Evolutionary conservation across 35 echinoderm and acorn worm genomes (phyloP), one percentile per base, ranked within the genome.

Genomic region (Stichopus chloronotus): DNA sequence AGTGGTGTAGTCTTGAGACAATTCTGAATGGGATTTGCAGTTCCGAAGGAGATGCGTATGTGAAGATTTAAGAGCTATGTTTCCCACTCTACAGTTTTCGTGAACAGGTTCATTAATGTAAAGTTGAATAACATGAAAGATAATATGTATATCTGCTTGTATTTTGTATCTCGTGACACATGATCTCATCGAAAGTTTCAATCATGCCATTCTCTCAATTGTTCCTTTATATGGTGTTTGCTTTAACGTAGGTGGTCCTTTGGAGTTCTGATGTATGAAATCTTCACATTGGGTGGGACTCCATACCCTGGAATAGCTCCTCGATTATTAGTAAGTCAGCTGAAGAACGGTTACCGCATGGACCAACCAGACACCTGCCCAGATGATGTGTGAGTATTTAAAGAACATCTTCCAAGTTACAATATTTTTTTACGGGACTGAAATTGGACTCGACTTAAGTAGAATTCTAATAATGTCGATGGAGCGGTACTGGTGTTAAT

Each of bases 1-100:
- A 93, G 58, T 93, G 92, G 92, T 82, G 81, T 63, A 93, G 92
- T 56, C 13, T 93, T 8, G 92, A 93, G 58, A 93, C 92, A 5
- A 93, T 85, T 14, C 56, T 93, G 21, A 82, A 87, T 17, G 92
- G 92, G 53, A 93, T 93, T 56, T 93, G 92, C 43, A 87, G 58
- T 6, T 86, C 83, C 53, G 58, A 93, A 78, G 83, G 92, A 68
- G 92, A 93, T 23, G 83, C 86, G 92, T 93, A 87, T 76, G 92
- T 93, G 17, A 55, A 43, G 0, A 43, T 43, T 43, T 43, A 43
- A 43, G 30, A 43, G 30, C 30, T 22, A 72, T 72, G 69, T 72
- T 16, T 13, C 13, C 69, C 22, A 16, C 22, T 1, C 1, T 13
- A 72, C 13, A 16, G 69, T 22, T 22, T 72, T 16, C 22, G 13